Evolutionary conservation across 2,113 vertebrate species (phyloP), one percentile per base, ranked within the genome.

Genomic region (Chrysochloris asiatica): DNA sequence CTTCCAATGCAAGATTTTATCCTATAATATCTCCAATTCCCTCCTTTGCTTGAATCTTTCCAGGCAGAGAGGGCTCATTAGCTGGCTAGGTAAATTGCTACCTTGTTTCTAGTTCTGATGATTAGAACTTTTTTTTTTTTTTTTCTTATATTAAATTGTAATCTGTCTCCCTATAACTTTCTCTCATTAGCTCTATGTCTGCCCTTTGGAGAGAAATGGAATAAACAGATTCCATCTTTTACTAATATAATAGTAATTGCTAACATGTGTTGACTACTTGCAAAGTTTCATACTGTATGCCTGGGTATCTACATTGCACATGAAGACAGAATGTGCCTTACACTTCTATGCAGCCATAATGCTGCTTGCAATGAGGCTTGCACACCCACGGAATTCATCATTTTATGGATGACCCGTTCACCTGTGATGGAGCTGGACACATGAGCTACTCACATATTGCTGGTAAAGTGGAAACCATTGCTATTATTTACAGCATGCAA

Each of bases 91-190:
- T 43, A 79, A 75, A 65, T 52, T 82, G 26, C 16, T 87, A 67
- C 41, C 52, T 88, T 78, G 28, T 52, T 93, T 94, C 78, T 24
- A 76, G 6, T 69, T 95, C 61, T 88, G 41, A 83, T 90, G 82
- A 47, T 6, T 56, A 22, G 22, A 47, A 50, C 78, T 75, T 26
- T 50, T 54, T 24, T 45, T 73, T 14, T 45, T 69, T 28, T 88
- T 63, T 90, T 75, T 67, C 59, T 79, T 77, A 80, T 54, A 47
- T 17, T 47, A 33, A 88, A 47, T 4, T 69, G 30, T 94, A 73
- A 48, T 88, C 69, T 73, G 63, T 69, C 28, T 95, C 69, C 21
- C 12, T 65, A 30, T 48, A 69, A 85, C 43, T 83, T 83, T 41
- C 41, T 75, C 26, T 43, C 21, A 14, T 48, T 73, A 77, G 13